phyloP scores from a whole-genome alignment of 2,888 invertebrate genomes.

The Orthonychiurus folsomi region DNA sequence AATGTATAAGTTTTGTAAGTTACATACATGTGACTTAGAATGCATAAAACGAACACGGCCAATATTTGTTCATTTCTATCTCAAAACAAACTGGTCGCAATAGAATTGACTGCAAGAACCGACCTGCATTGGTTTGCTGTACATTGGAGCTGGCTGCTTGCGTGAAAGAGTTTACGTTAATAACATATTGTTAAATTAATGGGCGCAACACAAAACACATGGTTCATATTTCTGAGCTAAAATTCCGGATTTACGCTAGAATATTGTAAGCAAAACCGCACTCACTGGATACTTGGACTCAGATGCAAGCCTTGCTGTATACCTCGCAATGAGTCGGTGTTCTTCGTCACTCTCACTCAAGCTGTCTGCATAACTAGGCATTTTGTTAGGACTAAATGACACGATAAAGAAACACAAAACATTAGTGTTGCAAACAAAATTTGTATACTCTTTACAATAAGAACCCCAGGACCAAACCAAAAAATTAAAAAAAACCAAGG shows the following conservation, averaged over 20 bases:
- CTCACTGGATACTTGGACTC: conserved; percentile 66
- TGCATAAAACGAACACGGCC: background rate
- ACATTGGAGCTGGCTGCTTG: conserved; percentile 32
- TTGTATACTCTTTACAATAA: background rate
- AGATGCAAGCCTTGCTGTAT: conserved; percentile 89
- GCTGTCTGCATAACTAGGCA: conserved; percentile 42
- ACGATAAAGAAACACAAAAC: too few relatives aligned
- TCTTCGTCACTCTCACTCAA: conserved; percentile 69
- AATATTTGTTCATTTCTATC: background rate
- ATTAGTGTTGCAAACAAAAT: background rate
- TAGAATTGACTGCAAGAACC: background rate
- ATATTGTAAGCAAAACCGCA: conserved; percentile 28
- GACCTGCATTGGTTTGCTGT: conserved; percentile 36
- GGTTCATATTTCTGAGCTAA: too few relatives aligned
- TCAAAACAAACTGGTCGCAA: background rate
- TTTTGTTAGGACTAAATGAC: conserved; percentile 42
- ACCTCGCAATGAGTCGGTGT: conserved; percentile 90
- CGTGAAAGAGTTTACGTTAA: conserved; percentile 3
- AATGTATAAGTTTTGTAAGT: conserved; percentile 1
- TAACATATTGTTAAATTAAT: conserved; percentile 8
- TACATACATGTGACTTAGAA: too few relatives aligned
- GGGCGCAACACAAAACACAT: background rate
- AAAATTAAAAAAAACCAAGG: background rate
- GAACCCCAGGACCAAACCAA: background rate
- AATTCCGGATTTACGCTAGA: background rate